phyloP scores from a whole-genome alignment of 2,797 vertebrate species.

The Allobates femoralis region DNA sequence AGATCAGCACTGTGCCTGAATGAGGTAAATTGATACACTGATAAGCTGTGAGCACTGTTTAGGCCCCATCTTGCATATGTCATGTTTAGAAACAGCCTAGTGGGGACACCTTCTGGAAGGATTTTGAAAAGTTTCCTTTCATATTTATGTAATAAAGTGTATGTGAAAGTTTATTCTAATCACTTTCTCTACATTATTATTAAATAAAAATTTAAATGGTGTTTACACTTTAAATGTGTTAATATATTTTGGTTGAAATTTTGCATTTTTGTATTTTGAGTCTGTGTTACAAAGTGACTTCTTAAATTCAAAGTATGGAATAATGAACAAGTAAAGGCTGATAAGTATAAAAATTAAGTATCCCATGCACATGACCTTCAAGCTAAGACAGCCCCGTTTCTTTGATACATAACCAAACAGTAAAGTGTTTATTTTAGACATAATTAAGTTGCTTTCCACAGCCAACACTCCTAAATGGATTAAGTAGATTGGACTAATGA shows the following conservation, averaged over 20 bases:
- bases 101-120: too few relatives aligned
- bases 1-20: too few relatives aligned
- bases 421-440: constrained; percentile 32
- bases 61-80: too few relatives aligned
- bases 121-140: too few relatives aligned
- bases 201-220: too few relatives aligned
- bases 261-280: not conserved
- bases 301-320: not conserved
- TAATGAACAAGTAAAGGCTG: not conserved
- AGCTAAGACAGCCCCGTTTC: constrained; percentile 19
- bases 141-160: too few relatives aligned
- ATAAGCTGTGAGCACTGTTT: too few relatives aligned
- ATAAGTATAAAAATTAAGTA: not conserved
- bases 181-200: too few relatives aligned
- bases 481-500: constrained; percentile 27
- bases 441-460: constrained; percentile 25
- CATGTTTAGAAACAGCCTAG: too few relatives aligned
- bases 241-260: not conserved
- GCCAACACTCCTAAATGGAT: constrained; percentile 6
- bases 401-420: constrained; percentile 17
- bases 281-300: not conserved
- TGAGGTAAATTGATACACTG: too few relatives aligned
- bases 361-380: constrained; percentile 4
- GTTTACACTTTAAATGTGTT: too few relatives aligned
- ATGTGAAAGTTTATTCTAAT: too few relatives aligned